Base-by-base conservation (phyloP, 2,888 invertebrate species). In the Malthinus flaveolus region DNA sequence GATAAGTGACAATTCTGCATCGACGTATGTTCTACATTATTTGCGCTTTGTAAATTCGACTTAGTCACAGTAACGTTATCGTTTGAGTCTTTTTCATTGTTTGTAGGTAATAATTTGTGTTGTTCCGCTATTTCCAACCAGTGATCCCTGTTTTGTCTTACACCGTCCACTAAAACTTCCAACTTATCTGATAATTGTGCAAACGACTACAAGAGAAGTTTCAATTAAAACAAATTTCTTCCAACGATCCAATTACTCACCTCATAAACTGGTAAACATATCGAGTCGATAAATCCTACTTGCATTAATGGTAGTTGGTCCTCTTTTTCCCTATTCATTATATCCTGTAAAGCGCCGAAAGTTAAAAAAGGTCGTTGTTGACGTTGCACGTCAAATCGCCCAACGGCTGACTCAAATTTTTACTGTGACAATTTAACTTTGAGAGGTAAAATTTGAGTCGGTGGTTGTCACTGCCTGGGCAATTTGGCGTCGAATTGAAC, bases 271-370 rank as follows among this genome's bases (percentile, higher is more conserved):
- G 96, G 96, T 74, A 94, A 80, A 78, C 96, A 96, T 73, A 97
- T 95, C 34, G 94, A 90, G 79, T 97, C 95, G 65, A 97, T 96
- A 78, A 96, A 97, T 69, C 90, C 91, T 62, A 97, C 94, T 86
- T 96, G 96, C 95, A 96, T 95, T 74, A 90, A 85, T 34, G 96
- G 96, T 70, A 96, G 83, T 78, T 95, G 91, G 74, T 95, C 93
- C 79, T 94, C 92, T 78, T 95, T 95, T 73, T 94, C 94, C 72
- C 96, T 84, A 78, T 96, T 95, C 95, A 96, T 96, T 79, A 95
- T 89, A 75, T 94, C 94, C 94, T 94, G 78, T 10, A 79, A 78
- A 49, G 5, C n/a, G 5, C 5, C 44, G 59, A 68, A 53, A 53
- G 63, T 33, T 36, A 50, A 31, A 36, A 23, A 56, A 55, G 23